Conservation (phyloP, 2,888 invertebrate genomes). For the Lucinisca nassula region DNA sequence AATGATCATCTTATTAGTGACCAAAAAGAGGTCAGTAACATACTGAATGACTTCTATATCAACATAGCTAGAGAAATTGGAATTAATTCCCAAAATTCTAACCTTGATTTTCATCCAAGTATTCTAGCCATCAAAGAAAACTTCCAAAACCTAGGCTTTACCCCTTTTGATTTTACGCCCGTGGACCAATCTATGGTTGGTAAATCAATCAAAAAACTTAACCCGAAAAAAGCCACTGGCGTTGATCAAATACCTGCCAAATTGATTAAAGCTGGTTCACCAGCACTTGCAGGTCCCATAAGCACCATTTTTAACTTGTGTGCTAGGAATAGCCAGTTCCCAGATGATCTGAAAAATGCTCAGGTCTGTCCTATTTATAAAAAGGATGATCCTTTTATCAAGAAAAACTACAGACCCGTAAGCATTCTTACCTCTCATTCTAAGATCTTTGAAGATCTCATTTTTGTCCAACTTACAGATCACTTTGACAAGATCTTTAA, state of each 20-base stretch:
- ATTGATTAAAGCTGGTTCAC: neutral
- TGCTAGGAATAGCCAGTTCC: neutral
- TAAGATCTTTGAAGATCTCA: too few relatives aligned
- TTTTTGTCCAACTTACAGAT: too few relatives aligned
- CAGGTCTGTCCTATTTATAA: slow-evolving; percentile 4
- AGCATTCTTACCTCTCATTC: too few relatives aligned
- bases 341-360: too few relatives aligned
- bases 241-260: neutral
- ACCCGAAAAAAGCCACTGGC: neutral
- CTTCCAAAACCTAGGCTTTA: neutral
- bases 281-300: too few relatives aligned
- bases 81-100: neutral
- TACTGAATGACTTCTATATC: slow-evolving; percentile 5
- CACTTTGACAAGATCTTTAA: too few relatives aligned
- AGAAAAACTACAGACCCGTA: too few relatives aligned
- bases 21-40: neutral
- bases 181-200: neutral
- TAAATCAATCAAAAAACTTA: neutral
- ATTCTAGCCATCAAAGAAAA: slow-evolving; percentile 9
- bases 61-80: slow-evolving; percentile 20
- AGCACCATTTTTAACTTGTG: neutral
- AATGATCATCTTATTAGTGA: slow-evolving; percentile 23
- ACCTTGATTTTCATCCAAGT: slow-evolving; percentile 22
- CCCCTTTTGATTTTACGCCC: neutral
- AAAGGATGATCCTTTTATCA: too few relatives aligned